A percentile compares a stretch with the other conserved stretches of the same genome.
phyloP scores from a whole-genome alignment of 1,140 invertebrate genomes.

The Trinorchestia longiramus region DNA sequence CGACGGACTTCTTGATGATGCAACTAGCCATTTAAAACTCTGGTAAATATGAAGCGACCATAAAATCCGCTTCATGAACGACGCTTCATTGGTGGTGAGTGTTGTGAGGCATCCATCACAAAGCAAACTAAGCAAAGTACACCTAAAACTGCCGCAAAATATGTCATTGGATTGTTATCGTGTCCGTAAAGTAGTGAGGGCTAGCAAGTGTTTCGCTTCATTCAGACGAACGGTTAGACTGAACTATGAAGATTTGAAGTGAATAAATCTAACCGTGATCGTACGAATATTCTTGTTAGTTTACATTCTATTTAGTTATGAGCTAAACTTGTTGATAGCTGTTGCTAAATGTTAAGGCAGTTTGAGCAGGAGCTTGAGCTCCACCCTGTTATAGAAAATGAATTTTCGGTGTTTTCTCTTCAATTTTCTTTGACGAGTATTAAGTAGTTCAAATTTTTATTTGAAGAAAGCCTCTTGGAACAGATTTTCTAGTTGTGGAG shows the following conservation, averaged over 20 bases:
- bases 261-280: neutral
- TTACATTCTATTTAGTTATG: constrained; percentile 16
- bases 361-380: neutral
- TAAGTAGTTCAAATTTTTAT: neutral
- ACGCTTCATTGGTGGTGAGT: neutral
- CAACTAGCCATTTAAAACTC: neutral
- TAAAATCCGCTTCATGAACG: neutral
- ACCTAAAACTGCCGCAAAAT: neutral
- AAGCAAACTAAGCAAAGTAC: neutral
- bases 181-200: neutral
- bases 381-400: neutral
- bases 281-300: neutral
- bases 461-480: neutral
- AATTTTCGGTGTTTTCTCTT: neutral
- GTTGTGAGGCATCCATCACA: neutral
- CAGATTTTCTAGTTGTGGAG: neutral
- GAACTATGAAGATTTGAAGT: neutral
- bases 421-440: neutral
- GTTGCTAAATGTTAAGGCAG: constrained; percentile 30
- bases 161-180: neutral
- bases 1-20: neutral
- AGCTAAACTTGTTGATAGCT: constrained; percentile 40
- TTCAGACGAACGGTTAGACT: neutral
- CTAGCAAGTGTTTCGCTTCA: neutral
- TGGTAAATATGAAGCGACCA: neutral